phyloP scores from a whole-genome alignment of 1,140 invertebrate species.

The Calliphora vicina region DNA sequence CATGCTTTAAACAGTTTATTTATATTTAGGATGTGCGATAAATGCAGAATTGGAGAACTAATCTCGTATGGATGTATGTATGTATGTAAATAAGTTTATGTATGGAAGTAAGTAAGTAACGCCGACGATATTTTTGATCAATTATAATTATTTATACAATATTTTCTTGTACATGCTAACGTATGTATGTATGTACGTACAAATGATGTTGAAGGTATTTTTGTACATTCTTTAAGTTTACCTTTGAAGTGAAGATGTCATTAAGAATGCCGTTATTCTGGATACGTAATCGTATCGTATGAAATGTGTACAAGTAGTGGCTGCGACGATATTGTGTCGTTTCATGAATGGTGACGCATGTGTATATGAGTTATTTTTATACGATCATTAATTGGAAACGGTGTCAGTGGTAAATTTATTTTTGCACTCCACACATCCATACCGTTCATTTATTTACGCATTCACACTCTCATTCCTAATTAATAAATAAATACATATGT shows the following conservation, averaged over 20 bases:
- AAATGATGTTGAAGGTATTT: too few relatives aligned
- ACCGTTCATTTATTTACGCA: too few relatives aligned
- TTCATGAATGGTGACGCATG: neutral
- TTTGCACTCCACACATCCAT: neutral
- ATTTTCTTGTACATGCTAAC: too few relatives aligned
- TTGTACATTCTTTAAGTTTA: too few relatives aligned
- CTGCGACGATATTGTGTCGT: too few relatives aligned
- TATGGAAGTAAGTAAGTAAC: neutral
- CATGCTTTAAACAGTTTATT: neutral
- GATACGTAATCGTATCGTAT: neutral
- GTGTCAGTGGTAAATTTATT: constrained; percentile 8
- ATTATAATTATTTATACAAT: neutral
- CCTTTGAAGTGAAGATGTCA: neutral
- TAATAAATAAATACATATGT: too few relatives aligned
- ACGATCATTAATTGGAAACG: neutral
- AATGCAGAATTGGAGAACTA: neutral
- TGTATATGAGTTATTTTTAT: neutral
- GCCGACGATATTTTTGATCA: neutral
- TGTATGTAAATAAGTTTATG: too few relatives aligned
- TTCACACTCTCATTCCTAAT: too few relatives aligned
- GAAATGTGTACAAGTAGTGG: too few relatives aligned
- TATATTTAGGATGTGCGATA: neutral
- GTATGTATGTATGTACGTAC: too few relatives aligned
- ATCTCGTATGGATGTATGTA: neutral
- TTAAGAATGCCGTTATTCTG: neutral